phyloP scores from a whole-genome alignment of 2,797 vertebrate genomes.

The Manis crassicaudata region DNA sequence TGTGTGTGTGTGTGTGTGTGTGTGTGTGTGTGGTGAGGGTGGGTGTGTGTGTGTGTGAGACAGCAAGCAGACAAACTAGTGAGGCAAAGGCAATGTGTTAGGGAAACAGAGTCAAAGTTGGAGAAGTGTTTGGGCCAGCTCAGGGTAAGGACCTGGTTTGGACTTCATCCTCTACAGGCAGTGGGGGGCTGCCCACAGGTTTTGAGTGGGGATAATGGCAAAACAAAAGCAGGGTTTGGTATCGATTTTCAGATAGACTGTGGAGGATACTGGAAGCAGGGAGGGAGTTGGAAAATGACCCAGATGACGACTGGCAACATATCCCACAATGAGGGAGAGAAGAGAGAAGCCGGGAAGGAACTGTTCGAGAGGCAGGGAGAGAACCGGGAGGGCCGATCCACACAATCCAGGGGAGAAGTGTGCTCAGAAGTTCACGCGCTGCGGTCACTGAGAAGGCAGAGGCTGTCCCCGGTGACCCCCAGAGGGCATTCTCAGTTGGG shows the following conservation, averaged over 20 bases:
- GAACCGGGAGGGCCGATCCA: accelerated
- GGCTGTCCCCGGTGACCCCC: accelerated
- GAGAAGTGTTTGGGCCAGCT: background rate
- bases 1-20: no score
- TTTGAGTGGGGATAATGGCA: background rate
- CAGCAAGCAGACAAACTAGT: background rate
- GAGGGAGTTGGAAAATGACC: background rate
- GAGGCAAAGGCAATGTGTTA: background rate
- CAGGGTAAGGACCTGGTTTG: background rate
- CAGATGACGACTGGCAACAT: accelerated
- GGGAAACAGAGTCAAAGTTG: background rate
- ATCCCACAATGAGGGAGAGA: background rate
- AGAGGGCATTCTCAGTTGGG: background rate
- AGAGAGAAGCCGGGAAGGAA: background rate
- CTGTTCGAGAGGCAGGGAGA: background rate
- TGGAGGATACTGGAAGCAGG: background rate
- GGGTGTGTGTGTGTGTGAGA: no score
- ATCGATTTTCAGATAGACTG: background rate
- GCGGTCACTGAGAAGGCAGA: background rate
- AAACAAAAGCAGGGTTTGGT: background rate
- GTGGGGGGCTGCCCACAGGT: background rate
- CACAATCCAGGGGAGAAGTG: accelerated
- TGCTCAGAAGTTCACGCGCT: accelerated
- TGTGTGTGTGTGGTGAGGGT: no score
- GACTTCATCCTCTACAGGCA: background rate